phyloP scores from a whole-genome alignment of 1,140 invertebrate species.

The Archivesica marissinica region DNA sequence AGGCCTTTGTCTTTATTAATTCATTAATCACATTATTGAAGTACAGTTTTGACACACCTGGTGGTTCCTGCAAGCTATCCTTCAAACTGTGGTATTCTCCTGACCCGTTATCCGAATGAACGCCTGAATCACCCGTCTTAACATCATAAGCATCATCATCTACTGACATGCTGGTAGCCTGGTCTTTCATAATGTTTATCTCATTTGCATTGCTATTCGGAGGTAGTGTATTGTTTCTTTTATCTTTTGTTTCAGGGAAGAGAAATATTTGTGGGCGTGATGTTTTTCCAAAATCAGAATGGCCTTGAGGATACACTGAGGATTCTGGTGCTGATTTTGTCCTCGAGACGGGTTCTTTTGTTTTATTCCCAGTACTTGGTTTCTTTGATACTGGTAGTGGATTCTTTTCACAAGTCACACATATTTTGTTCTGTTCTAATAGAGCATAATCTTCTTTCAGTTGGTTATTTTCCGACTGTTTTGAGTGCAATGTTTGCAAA shows the following conservation, averaged over 20 bases:
- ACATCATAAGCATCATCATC: not conserved
- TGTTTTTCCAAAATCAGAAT: not conserved
- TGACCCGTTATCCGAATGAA: not conserved
- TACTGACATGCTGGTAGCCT: not conserved
- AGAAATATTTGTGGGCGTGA: constrained; percentile 87
- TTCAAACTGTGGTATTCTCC: not conserved
- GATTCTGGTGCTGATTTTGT: constrained; percentile 12
- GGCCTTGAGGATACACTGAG: not conserved
- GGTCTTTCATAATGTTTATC: not conserved
- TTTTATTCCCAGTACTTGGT: no score
- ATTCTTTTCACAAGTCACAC: not conserved
- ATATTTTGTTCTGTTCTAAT: not conserved
- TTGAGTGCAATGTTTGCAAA: not conserved
- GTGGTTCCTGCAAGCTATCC: not conserved
- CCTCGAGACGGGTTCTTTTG: not conserved
- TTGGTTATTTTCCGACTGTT: not conserved
- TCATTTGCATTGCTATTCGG: not conserved
- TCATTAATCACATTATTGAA: constrained; percentile 34
- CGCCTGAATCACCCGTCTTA: not conserved
- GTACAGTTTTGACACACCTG: constrained; percentile 22
- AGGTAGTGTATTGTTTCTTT: not conserved
- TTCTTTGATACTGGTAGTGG: not conserved
- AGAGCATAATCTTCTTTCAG: not conserved
- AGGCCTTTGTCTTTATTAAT: constrained; percentile 26
- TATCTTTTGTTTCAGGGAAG: constrained; percentile 17